A percentile compares a stretch with the other conserved stretches of the same genome.
Evolutionary conservation across 2,888 invertebrate species (phyloP).

Genomic region (Protodeltote pygarga): DNA sequence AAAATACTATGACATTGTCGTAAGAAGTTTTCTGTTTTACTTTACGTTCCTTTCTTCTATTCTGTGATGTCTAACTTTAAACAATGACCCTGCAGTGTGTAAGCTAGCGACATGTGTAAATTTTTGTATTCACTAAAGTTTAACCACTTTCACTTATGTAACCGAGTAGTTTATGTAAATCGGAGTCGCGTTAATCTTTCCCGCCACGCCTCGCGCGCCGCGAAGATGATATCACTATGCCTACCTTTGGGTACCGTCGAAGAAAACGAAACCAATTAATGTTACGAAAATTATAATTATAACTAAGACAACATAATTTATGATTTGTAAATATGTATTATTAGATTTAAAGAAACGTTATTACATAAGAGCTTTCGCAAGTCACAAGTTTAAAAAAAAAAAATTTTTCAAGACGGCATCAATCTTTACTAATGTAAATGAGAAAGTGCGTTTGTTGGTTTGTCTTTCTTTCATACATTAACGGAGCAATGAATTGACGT

Average conservation of each 20-base stretch:
- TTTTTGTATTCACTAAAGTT: slow-evolving; percentile 46
- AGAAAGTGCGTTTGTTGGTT: too few species aligned
- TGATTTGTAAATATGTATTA: background rate
- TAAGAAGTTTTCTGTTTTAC: too few species aligned
- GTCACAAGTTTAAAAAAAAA: background rate
- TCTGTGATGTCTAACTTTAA: slow-evolving; percentile 5
- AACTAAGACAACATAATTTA: background rate
- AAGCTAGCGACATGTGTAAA: slow-evolving; percentile 37
- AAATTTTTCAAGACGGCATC: too few species aligned
- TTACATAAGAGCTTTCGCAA: background rate
- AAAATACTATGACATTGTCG: too few species aligned
- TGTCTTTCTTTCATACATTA: too few species aligned
- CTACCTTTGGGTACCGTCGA: slow-evolving; percentile 27
- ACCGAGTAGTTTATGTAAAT: slow-evolving; percentile 58
- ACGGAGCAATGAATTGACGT: too few species aligned
- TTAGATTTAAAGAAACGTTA: background rate
- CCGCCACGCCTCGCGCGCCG: slow-evolving; percentile 36
- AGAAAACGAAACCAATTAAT: slow-evolving; percentile 18
- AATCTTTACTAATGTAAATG: too few species aligned
- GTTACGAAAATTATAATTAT: slow-evolving; percentile 12
- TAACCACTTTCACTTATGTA: slow-evolving; percentile 63
- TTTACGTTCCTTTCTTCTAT: too few species aligned
- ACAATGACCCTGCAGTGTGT: slow-evolving; percentile 19
- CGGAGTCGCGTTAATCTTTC: slow-evolving; percentile 43
- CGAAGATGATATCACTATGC: slow-evolving; percentile 33